Conservation (phyloP, 2,888 invertebrate species). For the Nudaria mundana region DNA sequence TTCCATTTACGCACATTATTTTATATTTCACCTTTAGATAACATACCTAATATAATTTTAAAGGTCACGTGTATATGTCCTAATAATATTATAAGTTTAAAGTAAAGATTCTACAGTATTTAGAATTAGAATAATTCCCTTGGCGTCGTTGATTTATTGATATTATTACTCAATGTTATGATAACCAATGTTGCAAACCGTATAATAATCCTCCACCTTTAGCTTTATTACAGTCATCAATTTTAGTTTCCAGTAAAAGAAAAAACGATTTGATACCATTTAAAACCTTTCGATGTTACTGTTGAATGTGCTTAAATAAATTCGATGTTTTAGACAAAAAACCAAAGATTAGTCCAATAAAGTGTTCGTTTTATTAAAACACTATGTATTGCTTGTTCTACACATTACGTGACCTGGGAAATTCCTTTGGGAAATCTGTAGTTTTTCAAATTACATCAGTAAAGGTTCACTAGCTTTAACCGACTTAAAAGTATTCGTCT, state of each 20-base stretch:
- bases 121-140: too few species aligned
- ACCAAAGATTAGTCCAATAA: background rate
- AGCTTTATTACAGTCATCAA: constrained; percentile 16
- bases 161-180: constrained; percentile 26
- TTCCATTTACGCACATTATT: too few species aligned
- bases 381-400: background rate
- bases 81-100: too few species aligned
- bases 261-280: background rate
- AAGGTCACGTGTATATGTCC: too few species aligned
- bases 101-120: too few species aligned
- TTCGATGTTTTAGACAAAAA: constrained; percentile 1
- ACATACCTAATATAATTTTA: too few species aligned
- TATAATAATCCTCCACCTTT: constrained; percentile 18
- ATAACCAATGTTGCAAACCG: constrained; percentile 14
- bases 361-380: constrained; percentile 2
- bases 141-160: constrained; percentile 33
- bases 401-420: background rate
- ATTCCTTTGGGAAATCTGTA: background rate
- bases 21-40: too few species aligned
- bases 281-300: background rate
- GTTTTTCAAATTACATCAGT: too few species aligned
- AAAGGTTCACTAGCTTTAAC: too few species aligned
- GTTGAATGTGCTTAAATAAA: background rate
- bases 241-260: constrained; percentile 16
- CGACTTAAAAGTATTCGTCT: too few species aligned